Conservation (phyloP, 2,888 invertebrate genomes). For the Myopa testacea region DNA sequence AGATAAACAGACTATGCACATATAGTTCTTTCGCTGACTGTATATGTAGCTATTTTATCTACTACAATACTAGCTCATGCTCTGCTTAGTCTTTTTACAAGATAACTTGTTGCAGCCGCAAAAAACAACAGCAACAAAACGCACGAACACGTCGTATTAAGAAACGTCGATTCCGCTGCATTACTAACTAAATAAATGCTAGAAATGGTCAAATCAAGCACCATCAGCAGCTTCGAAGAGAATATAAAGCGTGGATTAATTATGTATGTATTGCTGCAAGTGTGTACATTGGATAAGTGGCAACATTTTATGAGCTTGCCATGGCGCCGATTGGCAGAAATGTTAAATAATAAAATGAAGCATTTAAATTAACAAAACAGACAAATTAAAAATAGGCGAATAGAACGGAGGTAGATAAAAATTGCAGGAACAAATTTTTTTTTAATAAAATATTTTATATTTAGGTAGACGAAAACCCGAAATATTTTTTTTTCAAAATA, state of each 20-base stretch:
- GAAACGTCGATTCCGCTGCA: neutral
- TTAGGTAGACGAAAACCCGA: too few relatives aligned
- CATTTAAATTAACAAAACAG: neutral
- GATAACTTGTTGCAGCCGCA: neutral
- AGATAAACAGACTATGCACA: too few relatives aligned
- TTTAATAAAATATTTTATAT: too few relatives aligned
- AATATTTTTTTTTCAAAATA: too few relatives aligned
- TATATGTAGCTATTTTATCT: neutral
- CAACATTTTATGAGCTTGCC: conserved; percentile 5
- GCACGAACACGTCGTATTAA: neutral
- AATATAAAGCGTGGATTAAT: neutral
- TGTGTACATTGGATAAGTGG: neutral
- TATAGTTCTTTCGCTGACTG: too few relatives aligned
- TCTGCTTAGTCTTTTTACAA: neutral
- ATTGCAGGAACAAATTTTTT: too few relatives aligned
- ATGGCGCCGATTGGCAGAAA: neutral
- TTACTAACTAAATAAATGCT: neutral
- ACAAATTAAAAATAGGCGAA: too few relatives aligned
- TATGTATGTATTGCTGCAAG: neutral
- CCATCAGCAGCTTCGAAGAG: neutral
- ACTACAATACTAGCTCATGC: neutral
- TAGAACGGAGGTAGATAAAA: too few relatives aligned
- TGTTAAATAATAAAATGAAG: neutral
- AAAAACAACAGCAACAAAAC: neutral
- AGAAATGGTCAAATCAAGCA: conserved; percentile 1